Percentiles rank a stretch among this genome's conserved stretches.
phyloP scores from a whole-genome alignment of 2,888 invertebrate genomes.

The Agrotis clavis region DNA sequence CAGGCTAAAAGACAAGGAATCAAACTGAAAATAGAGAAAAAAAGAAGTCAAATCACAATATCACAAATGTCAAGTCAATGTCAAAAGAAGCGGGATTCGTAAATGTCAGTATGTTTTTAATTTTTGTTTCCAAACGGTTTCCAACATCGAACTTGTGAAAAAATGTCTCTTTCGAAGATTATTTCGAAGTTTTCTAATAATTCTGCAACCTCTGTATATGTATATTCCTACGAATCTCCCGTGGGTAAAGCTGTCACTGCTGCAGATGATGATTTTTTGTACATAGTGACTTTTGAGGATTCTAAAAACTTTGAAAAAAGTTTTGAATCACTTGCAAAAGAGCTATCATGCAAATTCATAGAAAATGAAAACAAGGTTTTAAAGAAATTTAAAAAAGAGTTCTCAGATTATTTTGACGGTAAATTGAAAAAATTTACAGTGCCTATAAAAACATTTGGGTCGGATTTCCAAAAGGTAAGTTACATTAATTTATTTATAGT shows the following conservation, averaged over 20 bases:
- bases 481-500: background rate
- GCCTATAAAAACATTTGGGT: slow-evolving; percentile 82
- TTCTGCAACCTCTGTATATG: slow-evolving; percentile 54
- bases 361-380: slow-evolving; percentile 76
- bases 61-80: no score
- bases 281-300: slow-evolving; percentile 80
- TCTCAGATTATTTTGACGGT: slow-evolving; percentile 78
- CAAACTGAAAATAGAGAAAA: no score
- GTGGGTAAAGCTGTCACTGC: slow-evolving; percentile 78
- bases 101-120: background rate
- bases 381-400: slow-evolving; percentile 73
- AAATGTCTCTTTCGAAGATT: slow-evolving; percentile 32
- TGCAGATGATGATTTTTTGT: slow-evolving; percentile 81
- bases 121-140: no score
- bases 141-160: no score
- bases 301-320: slow-evolving; percentile 79
- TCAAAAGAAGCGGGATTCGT: slow-evolving; percentile 13
- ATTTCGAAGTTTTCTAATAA: slow-evolving; percentile 42
- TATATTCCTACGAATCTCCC: slow-evolving; percentile 74
- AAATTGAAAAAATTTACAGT: slow-evolving; percentile 79
- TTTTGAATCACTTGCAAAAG: slow-evolving; percentile 72
- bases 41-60: no score
- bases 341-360: slow-evolving; percentile 72
- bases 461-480: slow-evolving; percentile 85
- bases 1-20: no score